A percentile compares a stretch with the other conserved stretches of the same genome.
Conservation (phyloP, 1,140 invertebrate species). For the Reticulitermes speratus region DNA sequence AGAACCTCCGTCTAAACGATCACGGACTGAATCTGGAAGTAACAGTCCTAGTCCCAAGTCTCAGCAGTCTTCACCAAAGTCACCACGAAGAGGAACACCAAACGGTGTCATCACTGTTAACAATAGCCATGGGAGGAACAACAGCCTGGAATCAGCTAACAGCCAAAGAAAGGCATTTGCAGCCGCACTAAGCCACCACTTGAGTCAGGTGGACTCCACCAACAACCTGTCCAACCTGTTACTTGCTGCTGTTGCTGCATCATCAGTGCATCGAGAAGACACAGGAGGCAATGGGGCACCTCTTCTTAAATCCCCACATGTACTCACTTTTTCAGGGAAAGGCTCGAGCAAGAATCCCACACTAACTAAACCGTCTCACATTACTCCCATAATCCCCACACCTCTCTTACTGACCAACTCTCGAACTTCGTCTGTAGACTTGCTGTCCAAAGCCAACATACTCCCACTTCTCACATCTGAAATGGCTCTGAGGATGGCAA, state of each 20-base stretch:
- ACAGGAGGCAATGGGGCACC: conserved; percentile 8
- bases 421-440: conserved; percentile 42
- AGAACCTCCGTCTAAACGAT: conserved; percentile 21
- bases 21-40: conserved; percentile 50
- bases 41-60: conserved; percentile 55
- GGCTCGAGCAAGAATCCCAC: not conserved
- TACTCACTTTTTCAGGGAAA: conserved; percentile 19
- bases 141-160: conserved; percentile 5
- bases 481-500: conserved; percentile 31
- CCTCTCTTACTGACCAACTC: conserved; percentile 43
- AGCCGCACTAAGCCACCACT: conserved; percentile 20
- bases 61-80: conserved; percentile 32
- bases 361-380: not conserved
- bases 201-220: not conserved
- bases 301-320: not conserved
- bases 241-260: conserved; percentile 41
- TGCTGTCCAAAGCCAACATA: conserved; percentile 14
- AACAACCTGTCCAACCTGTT: conserved; percentile 38
- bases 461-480: conserved; percentile 30
- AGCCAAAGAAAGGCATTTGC: conserved; percentile 28
- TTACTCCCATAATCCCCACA: conserved; percentile 37
- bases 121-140: conserved; percentile 22
- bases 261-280: conserved; percentile 36
- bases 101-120: conserved; percentile 42
- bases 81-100: conserved; percentile 48